Base-by-base conservation (phyloP, 2,888 invertebrate genomes). In the Thymelicus lineola region DNA sequence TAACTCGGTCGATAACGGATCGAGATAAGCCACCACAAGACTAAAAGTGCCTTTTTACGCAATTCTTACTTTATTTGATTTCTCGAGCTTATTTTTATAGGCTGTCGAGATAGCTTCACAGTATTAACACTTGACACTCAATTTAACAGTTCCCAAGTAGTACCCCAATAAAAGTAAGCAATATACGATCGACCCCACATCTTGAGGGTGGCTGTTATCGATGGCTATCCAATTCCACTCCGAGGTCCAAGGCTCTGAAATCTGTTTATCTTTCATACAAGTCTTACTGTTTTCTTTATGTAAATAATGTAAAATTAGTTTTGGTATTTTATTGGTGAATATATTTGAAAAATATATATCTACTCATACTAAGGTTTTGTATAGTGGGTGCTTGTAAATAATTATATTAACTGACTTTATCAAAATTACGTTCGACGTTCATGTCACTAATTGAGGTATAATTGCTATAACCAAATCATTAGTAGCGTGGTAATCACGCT, bases 111-210 rank as follows among this genome's bases (percentile, higher is more conserved):
- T 3, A 28, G 50, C 28, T 53, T n/a, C 12, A n/a, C 48, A 38
- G 35, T 45, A 61, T n/a, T 36, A 66, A 61, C 46, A 69, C 63
- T 63, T 69, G 62, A 63, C 62, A 63, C 57, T 17, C 48, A 63
- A 69, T 57, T 69, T 69, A 57, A 28, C 57, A 69, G 69, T 69
- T 69, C 55, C 61, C 57, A 28, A 48, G 62, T 12, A 48, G 53
- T 20, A 64, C 69, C 69, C 64, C 42, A 42, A 70, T 70, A 70
- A 70, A 63, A 58, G 69, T 70, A 59, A 64, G 50, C 58, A 58
- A 63, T 68, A 62, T 59, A 64, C 70, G 70, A 70, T 53, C 70
- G 70, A 70, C 64, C 70, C 64, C 17, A 64, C 64, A 64, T 64
- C 64, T 62, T 68, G 63, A 70, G 48, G 69, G 58, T 64, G 48